Conservation (phyloP, 2,113 vertebrate genomes). For the Channa argus region DNA sequence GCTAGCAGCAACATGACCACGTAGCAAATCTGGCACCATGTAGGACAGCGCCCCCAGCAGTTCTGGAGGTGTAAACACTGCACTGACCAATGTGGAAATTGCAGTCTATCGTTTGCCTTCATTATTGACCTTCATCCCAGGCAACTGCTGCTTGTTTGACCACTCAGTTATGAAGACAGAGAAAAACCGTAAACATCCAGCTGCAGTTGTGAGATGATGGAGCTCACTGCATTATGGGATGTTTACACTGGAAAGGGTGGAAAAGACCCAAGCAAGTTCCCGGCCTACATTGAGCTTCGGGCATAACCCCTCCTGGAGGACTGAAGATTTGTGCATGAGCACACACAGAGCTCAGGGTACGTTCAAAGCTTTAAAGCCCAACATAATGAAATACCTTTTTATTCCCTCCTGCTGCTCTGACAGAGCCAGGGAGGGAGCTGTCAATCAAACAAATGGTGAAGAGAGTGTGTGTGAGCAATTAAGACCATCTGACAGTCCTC, state of each 20-base stretch:
- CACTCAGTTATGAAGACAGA: too few relatives aligned
- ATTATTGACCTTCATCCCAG: too few relatives aligned
- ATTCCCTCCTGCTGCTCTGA: slow-evolving; percentile 25
- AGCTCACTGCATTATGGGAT: neutral
- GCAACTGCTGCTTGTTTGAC: too few relatives aligned
- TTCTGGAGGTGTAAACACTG: too few relatives aligned
- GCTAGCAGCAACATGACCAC: too few relatives aligned
- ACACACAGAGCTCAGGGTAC: neutral
- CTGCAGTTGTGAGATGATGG: too few relatives aligned
- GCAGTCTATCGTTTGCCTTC: too few relatives aligned
- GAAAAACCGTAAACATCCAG: too few relatives aligned
- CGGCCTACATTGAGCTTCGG: neutral
- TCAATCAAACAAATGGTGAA: slow-evolving; percentile 33
- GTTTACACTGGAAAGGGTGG: slow-evolving; percentile 1
- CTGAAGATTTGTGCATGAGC: neutral
- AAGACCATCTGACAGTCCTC: slow-evolving; percentile 20
- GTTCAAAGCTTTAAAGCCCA: slow-evolving; percentile 6
- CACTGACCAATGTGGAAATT: too few relatives aligned
- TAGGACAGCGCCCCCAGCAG: too few relatives aligned
- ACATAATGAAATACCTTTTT: slow-evolving; percentile 43
- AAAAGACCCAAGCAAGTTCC: slow-evolving; percentile 2
- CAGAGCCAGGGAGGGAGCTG: slow-evolving; percentile 24
- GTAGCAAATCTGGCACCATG: too few relatives aligned
- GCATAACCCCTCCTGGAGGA: neutral
- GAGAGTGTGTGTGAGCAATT: slow-evolving; percentile 13